phyloP scores from a whole-genome alignment of 1,140 invertebrate species.

The Leucophenga varia region DNA sequence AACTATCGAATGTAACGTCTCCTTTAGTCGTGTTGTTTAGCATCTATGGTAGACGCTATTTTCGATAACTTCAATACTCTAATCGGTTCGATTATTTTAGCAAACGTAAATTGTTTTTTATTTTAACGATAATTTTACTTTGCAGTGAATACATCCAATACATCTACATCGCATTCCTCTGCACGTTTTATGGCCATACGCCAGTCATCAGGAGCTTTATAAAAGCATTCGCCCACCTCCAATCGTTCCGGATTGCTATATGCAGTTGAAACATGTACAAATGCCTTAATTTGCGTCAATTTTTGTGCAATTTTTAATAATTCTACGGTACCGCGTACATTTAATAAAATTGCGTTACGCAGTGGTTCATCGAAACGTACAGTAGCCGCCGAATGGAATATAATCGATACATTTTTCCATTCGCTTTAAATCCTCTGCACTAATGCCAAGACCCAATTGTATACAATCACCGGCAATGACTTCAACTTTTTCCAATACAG shows the following conservation, averaged over 20 bases:
- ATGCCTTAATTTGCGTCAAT: constrained; percentile 68
- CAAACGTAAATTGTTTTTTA: too few species aligned
- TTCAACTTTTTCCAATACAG: constrained; percentile 6
- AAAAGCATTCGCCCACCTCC: constrained; percentile 63
- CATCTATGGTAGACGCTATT: too few species aligned
- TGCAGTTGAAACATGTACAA: constrained; percentile 79
- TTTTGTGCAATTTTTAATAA: constrained; percentile 64
- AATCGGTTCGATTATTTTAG: too few species aligned
- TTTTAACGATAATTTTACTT: not conserved
- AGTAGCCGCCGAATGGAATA: constrained; percentile 91
- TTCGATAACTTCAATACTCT: too few species aligned
- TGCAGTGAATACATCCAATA: not conserved
- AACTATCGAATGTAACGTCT: too few species aligned
- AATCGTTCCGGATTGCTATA: constrained; percentile 74
- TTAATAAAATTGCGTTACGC: constrained; percentile 63
- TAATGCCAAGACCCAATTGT: constrained; percentile 1
- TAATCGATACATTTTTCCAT: constrained; percentile 66
- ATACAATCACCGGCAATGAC: constrained; percentile 6
- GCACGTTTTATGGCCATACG: not conserved
- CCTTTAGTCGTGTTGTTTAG: too few species aligned
- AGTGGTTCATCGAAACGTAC: constrained; percentile 73
- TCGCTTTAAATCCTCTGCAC: not conserved
- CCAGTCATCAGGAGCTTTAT: constrained; percentile 4
- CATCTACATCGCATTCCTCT: not conserved
- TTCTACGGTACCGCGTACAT: constrained; percentile 65